phyloP scores from a whole-genome alignment of 2,888 invertebrate species.

The Meandrusa payeni region DNA sequence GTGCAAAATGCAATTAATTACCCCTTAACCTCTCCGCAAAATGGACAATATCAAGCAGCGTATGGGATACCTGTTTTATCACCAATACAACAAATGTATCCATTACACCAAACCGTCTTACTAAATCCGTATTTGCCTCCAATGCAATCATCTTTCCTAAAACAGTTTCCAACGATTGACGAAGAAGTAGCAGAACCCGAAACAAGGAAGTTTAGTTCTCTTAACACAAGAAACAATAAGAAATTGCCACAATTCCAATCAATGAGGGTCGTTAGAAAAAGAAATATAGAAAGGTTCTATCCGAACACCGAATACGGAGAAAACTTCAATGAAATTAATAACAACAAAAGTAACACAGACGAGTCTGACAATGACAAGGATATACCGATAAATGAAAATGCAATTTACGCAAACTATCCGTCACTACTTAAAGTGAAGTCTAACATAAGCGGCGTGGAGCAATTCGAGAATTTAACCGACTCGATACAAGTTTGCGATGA shows the following conservation, averaged over 20 bases:
- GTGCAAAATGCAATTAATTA: constrained; percentile 60
- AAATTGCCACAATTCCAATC: constrained; percentile 69
- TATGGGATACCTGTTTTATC: constrained; percentile 67
- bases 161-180: constrained; percentile 66
- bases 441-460: constrained; percentile 63
- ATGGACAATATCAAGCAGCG: constrained; percentile 43
- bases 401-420: constrained; percentile 71
- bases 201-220: constrained; percentile 65
- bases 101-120: constrained; percentile 66
- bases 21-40: constrained; percentile 44
- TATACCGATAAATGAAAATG: constrained; percentile 40
- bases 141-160: constrained; percentile 65
- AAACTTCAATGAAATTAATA: constrained; percentile 72
- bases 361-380: constrained; percentile 41
- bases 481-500: constrained; percentile 84
- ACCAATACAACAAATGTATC: constrained; percentile 71
- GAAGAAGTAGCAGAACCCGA: constrained; percentile 56
- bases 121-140: constrained; percentile 66
- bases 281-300: constrained; percentile 74
- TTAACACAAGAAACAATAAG: constrained; percentile 63
- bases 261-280: constrained; percentile 67
- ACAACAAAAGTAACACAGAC: constrained; percentile 52
- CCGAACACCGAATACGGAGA: constrained; percentile 74
- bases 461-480: constrained; percentile 84
- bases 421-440: constrained; percentile 55